These are phyloP conservation scores for Eilema griseolum DNA, from an alignment of 2,888 invertebrate genomes.

Conservation along the genomic window DNA sequence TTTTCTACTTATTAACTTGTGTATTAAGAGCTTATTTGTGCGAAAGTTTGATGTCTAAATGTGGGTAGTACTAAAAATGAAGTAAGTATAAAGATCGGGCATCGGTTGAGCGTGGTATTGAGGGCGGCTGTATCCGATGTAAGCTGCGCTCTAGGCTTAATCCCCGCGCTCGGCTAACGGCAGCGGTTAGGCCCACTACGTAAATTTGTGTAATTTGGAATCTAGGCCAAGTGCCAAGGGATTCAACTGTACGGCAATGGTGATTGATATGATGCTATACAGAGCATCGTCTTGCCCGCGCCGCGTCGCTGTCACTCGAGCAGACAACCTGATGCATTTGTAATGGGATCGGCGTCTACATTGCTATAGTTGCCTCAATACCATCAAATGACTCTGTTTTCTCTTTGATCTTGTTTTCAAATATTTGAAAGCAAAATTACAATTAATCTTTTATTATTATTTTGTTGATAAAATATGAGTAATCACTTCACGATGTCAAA, in stretches of 20 bases:
- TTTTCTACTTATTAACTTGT: slow-evolving; percentile 84
- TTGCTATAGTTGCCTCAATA: slow-evolving; percentile 37
- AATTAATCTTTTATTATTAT: not conserved
- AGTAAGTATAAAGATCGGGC: slow-evolving; percentile 66
- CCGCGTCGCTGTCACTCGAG: slow-evolving; percentile 63
- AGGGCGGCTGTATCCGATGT: slow-evolving; percentile 70
- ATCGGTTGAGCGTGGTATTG: slow-evolving; percentile 78
- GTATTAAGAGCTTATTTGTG: slow-evolving; percentile 78
- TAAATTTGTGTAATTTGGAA: slow-evolving; percentile 86
- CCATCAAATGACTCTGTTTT: slow-evolving; percentile 29
- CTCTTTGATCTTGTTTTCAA: slow-evolving; percentile 29
- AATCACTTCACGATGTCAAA: not conserved
- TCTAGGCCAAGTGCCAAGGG: slow-evolving; percentile 87
- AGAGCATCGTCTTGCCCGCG: slow-evolving; percentile 68
- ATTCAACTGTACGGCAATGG: slow-evolving; percentile 77
- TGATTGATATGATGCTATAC: slow-evolving; percentile 84
- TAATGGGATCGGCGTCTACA: slow-evolving; percentile 60
- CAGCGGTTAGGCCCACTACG: slow-evolving; percentile 80
- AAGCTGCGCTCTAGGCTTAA: slow-evolving; percentile 79
- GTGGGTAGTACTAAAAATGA: slow-evolving; percentile 57
- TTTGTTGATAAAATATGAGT: not conserved
- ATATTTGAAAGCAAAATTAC: slow-evolving; percentile 8
- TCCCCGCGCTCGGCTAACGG: slow-evolving; percentile 76
- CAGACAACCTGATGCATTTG: slow-evolving; percentile 73
- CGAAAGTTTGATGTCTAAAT: slow-evolving; percentile 63